Base-by-base conservation (phyloP, 2,888 invertebrate genomes). In the Blera fallax region DNA sequence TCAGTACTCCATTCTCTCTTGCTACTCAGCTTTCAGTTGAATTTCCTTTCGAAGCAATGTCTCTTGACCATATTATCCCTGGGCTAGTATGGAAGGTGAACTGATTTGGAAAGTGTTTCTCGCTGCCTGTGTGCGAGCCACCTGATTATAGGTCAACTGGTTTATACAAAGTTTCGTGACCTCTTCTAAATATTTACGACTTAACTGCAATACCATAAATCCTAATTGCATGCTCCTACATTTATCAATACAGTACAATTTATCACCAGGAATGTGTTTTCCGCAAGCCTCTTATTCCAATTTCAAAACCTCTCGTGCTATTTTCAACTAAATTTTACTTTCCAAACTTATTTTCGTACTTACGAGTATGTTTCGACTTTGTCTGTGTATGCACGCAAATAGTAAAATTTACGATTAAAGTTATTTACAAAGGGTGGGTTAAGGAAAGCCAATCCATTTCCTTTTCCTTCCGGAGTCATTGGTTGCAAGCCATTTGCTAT, bases 291-390 rank as follows among this genome's bases (percentile, higher is more conserved):
- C 29, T 50, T 34, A 16, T 37, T 48, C n/a, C 45, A n/a, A 32
- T 56, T 56, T n/a, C n/a, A 0, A 50, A 50, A n/a, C 18, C 14
- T 64, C 48, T 77, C 77, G 70, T 76, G 76, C 62, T 40, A 18
- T 64, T 64, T 45, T 52, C 52, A 73, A 11, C 65, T 74, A 37
- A 60, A 67, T 74, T 67, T 10, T 56, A 18, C 21, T n/a, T 56
- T 27, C 27, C 18, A 24, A 50, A 45, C 45, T 16, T 11, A 56
- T 29, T 70, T 21, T 21, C 18, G 43, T 34, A 43, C 24, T 70
- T 56, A n/a, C n/a, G n/a, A n/a, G n/a, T n/a, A 32, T 43, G 21
- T 56, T 70, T 34, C 58, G 48, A 48, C 37, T 60, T 48, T 43
- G 43, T 45, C 43, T 43, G 43, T 6, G 21, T 14, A n/a, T 52